Conservation (phyloP, 2,113 vertebrate genomes). For the Tiliqua scincoides region DNA sequence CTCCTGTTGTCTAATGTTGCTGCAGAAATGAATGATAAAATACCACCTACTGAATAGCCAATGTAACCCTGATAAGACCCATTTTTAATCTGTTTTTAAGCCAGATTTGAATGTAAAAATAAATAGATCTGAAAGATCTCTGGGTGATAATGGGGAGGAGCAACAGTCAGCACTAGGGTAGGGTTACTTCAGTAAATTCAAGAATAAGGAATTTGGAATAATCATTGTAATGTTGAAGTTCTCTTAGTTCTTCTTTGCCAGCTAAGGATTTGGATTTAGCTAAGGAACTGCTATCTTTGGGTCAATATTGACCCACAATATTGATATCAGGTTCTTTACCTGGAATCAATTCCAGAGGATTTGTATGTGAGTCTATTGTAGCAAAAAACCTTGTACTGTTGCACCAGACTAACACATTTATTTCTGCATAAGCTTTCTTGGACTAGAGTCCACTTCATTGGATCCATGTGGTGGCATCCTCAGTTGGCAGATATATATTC, state of each 20-base stretch:
- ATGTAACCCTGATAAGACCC: not conserved
- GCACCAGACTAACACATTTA: not conserved
- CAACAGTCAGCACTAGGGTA: not conserved
- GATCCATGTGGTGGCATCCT: too few species aligned
- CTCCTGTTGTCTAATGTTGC: not conserved
- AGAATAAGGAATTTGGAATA: not conserved
- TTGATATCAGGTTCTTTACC: not conserved
- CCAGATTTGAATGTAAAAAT: not conserved
- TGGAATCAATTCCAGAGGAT: not conserved
- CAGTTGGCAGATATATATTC: too few species aligned
- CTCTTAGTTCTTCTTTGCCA: not conserved
- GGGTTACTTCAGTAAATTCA: not conserved
- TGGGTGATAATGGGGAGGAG: not conserved
- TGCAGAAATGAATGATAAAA: not conserved
- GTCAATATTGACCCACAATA: not conserved
- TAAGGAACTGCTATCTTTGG: not conserved
- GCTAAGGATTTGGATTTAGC: not conserved
- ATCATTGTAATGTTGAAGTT: not conserved
- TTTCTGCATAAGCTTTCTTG: too few species aligned
- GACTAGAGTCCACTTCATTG: too few species aligned
- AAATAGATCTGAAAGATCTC: not conserved
- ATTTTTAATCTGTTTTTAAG: not conserved
- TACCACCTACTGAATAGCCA: not conserved
- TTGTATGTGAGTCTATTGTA: too few species aligned
- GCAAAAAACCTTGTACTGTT: not conserved